phyloP scores from a whole-genome alignment of 2,797 vertebrate species.

The Lerista edwardsae region DNA sequence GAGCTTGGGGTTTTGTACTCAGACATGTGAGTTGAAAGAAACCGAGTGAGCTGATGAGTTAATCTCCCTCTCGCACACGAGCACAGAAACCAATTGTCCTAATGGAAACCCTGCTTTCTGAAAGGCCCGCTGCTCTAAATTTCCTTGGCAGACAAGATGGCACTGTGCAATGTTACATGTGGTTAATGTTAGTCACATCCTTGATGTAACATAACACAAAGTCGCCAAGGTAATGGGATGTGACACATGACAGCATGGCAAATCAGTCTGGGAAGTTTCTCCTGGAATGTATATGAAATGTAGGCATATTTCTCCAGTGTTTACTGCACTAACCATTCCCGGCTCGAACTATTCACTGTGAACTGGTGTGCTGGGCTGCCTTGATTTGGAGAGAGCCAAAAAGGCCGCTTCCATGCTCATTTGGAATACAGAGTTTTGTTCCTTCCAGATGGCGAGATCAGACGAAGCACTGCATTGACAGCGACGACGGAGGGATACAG shows the following conservation, averaged over 20 bases:
- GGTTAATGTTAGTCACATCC: constrained; percentile 79
- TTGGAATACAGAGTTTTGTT: constrained; percentile 13
- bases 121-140: constrained; percentile 74
- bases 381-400: constrained; percentile 36
- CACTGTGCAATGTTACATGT: constrained; percentile 69
- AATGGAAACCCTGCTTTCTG: constrained; percentile 71
- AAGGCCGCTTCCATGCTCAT: constrained; percentile 19
- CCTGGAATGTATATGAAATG: constrained; percentile 10
- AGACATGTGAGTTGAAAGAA: constrained; percentile 17
- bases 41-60: constrained; percentile 43
- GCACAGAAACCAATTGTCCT: constrained; percentile 68
- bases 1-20: constrained; percentile 26
- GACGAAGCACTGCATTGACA: not conserved
- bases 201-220: constrained; percentile 75
- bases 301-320: constrained; percentile 48
- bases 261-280: constrained; percentile 67
- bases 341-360: constrained; percentile 43
- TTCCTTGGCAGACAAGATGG: constrained; percentile 72
- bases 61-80: constrained; percentile 52
- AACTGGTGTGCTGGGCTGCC: constrained; percentile 1
- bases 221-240: constrained; percentile 72
- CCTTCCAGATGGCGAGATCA: not conserved
- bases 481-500: not conserved
- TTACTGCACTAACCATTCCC: constrained; percentile 56
- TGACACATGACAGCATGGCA: constrained; percentile 72